phyloP scores from a whole-genome alignment of 2,113 vertebrate species.

The Psammodynastes pulverulentus region DNA sequence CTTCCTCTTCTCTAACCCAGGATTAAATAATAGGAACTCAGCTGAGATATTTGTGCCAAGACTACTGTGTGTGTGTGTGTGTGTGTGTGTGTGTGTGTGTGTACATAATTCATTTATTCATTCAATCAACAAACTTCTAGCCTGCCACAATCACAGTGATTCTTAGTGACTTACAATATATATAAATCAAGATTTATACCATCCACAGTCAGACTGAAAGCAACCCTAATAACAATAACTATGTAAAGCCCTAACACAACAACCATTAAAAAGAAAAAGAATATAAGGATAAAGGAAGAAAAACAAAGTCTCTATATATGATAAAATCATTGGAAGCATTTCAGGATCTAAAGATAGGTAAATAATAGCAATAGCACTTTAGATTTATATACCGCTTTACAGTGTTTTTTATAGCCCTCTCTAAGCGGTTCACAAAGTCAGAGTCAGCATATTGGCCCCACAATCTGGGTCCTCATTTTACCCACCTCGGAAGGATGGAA shows the following conservation, averaged over 20 bases:
- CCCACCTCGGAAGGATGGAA: no score
- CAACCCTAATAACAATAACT: neutral
- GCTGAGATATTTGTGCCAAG: no score
- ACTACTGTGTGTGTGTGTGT: neutral
- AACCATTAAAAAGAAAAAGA: neutral
- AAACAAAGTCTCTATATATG: neutral
- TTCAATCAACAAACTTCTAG: neutral
- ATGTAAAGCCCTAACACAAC: neutral
- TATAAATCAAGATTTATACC: neutral
- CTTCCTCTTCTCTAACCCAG: neutral
- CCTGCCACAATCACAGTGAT: neutral
- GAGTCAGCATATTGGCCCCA: no score
- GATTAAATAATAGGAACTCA: neutral
- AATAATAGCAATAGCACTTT: no score
- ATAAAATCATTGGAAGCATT: neutral
- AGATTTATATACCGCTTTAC: no score
- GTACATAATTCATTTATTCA: neutral
- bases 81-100: neutral
- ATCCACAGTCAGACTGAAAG: neutral
- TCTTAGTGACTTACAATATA: neutral
- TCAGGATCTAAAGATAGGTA: neutral
- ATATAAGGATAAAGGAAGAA: neutral
- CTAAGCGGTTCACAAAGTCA: no score
- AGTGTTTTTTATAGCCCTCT: no score
- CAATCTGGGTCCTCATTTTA: no score